phyloP scores from a whole-genome alignment of 2,113 vertebrate species.

The Lutjanus erythropterus region DNA sequence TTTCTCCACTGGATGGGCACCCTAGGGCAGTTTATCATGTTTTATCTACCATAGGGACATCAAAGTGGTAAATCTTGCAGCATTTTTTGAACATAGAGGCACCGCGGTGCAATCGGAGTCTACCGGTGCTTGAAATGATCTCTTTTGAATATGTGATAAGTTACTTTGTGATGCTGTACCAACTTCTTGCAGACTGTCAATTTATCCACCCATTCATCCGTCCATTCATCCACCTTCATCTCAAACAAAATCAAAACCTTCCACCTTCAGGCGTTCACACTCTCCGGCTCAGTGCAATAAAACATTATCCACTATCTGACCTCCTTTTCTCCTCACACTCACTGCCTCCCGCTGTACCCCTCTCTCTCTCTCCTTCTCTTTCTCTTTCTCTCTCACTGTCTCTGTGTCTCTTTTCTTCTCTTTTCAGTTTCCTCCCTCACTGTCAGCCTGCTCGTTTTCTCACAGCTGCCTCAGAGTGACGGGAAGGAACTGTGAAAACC shows the following conservation, averaged over 20 bases:
- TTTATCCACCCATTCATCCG: constrained; percentile 6
- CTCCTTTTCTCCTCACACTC: constrained; percentile 65
- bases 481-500: constrained; percentile 57
- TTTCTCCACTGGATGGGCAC: no score
- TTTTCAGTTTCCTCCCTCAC: constrained; percentile 24
- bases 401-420: constrained; percentile 1
- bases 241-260: constrained; percentile 35
- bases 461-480: constrained; percentile 43
- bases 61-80: no score
- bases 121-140: background rate
- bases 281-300: constrained; percentile 33
- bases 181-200: background rate
- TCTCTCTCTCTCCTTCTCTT: background rate
- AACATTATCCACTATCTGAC: constrained; percentile 64
- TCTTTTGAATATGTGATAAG: background rate
- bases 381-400: background rate
- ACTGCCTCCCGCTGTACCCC: constrained; percentile 11
- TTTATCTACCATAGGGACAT: no score
- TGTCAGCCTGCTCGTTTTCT: constrained; percentile 47
- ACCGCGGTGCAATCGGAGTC: no score
- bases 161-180: background rate
- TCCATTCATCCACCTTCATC: constrained; percentile 19
- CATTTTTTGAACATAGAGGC: no score
- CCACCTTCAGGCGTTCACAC: constrained; percentile 40
- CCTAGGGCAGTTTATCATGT: no score